Evolutionary conservation across 1,140 invertebrate species (phyloP), one percentile per base, ranked within the genome.

Genomic region (Sogatella furcifera): DNA sequence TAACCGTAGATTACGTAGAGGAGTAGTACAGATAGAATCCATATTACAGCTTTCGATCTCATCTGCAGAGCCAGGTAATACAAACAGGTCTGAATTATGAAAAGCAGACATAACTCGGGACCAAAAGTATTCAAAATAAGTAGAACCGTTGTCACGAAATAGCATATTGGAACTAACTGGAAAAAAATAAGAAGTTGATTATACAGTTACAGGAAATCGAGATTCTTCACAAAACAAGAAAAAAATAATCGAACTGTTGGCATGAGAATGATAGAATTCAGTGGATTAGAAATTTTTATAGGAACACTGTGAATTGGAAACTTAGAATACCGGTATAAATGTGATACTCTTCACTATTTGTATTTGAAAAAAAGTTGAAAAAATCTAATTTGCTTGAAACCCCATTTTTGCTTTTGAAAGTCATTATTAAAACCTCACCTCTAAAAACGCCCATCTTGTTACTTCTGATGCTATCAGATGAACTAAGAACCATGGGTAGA

Each of bases 401-500:
- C n/a, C n/a, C n/a, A n/a, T n/a, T n/a, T n/a, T n/a, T n/a, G n/a
- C n/a, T n/a, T n/a, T n/a, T n/a, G n/a, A n/a, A n/a, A n/a, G n/a
- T n/a, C n/a, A n/a, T n/a, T n/a, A n/a, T n/a, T n/a, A 28, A 28
- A 28, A 28, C 24, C 34, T 13, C 52, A 52, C 59, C 38, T 61
- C 41, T 15, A 55, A 28, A 11, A 43, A 61, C 19, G 63, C 52
- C 38, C 52, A 54, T 58, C 62, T 46, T 11, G 60, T 55, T 5
- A 59, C 42, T 60, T 66, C 57, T 14, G 61, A 42, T 11, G 54
- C 38, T 5, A 57, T 15, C 5, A 66, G 52, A 62, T 69, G 68
- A 55, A 64, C 34, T 41, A 64, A 17, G 52, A 67, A 46, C 66
- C 66, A 69, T 43, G 66, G 65, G 28, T 46, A 13, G 21, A 67